A percentile compares a stretch with the other conserved stretches of the same genome.
phyloP scores from a whole-genome alignment of 2,797 vertebrate genomes.

The Mormyrops attenuatus region DNA sequence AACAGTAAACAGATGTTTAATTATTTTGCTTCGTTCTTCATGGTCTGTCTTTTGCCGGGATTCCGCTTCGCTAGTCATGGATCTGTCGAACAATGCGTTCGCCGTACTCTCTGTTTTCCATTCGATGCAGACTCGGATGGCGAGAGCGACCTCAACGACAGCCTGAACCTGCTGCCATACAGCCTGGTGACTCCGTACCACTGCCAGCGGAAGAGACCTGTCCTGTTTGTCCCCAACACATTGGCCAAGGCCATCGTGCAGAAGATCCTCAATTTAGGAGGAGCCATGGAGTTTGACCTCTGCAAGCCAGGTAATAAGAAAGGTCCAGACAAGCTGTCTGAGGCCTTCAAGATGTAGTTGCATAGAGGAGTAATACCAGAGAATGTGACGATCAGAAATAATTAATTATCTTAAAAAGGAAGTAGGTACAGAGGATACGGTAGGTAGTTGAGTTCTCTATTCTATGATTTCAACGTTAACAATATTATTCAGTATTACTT shows the following conservation, averaged over 20 bases:
- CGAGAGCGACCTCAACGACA: constrained; percentile 71
- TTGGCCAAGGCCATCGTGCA: constrained; percentile 84
- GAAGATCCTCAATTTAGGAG: constrained; percentile 84
- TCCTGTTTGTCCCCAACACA: constrained; percentile 81
- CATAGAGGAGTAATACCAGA: background rate
- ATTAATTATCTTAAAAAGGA: background rate
- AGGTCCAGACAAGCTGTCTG: background rate
- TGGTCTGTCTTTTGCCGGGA: background rate
- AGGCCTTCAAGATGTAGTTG: background rate
- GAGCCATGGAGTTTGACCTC: constrained; percentile 82
- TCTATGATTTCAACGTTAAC: background rate
- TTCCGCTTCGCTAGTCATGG: background rate
- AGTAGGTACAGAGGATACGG: background rate
- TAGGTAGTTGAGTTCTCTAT: background rate
- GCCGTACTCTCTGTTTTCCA: constrained; percentile 58
- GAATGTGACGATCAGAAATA: background rate
- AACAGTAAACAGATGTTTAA: background rate
- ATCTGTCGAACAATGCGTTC: background rate
- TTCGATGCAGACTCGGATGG: constrained; percentile 70
- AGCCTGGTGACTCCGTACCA: constrained; percentile 79
- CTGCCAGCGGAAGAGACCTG: constrained; percentile 75
- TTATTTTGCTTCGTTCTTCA: background rate
- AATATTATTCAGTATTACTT: background rate
- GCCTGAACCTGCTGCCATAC: constrained; percentile 83
- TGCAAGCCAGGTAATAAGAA: constrained; percentile 81